Evolutionary conservation across 2,797 vertebrate species (phyloP).

Genomic region (Rhabdophis nuchalis): DNA sequence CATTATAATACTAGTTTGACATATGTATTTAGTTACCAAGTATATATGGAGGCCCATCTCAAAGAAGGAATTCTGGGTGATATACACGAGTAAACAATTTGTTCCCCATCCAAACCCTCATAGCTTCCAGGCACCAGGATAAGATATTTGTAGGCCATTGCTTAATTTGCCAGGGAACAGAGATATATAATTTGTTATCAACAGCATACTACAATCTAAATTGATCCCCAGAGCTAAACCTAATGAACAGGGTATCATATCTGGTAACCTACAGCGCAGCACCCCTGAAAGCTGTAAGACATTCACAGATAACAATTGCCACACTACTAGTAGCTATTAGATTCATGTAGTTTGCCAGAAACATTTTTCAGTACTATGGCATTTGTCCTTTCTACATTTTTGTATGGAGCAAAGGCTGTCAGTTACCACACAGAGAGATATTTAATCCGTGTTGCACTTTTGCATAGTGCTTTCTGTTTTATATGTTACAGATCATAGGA

Average conservation of each 20-base stretch:
- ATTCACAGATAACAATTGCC: not conserved
- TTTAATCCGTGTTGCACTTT: not conserved
- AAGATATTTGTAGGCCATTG: not conserved
- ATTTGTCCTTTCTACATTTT: not conserved
- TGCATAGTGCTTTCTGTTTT: not conserved
- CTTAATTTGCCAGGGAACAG: not conserved
- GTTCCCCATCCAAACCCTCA: not conserved
- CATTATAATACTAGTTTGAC: slow-evolving; percentile 30
- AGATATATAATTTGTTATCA: not conserved
- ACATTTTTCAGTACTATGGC: not conserved
- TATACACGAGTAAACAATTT: not conserved
- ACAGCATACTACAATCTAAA: not conserved
- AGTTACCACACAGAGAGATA: not conserved
- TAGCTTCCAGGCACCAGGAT: not conserved
- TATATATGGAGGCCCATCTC: not conserved
- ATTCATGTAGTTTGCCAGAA: not conserved
- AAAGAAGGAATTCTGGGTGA: not conserved
- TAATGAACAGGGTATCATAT: not conserved
- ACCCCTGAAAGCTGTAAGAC: not conserved
- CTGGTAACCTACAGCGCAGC: not conserved
- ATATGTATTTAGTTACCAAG: not conserved
- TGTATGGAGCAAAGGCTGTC: not conserved
- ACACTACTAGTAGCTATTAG: not conserved
- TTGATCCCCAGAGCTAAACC: not conserved
- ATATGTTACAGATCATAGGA: not conserved